Base-by-base conservation (phyloP, 2,113 vertebrate species). In the Heteronetta atricapilla region DNA sequence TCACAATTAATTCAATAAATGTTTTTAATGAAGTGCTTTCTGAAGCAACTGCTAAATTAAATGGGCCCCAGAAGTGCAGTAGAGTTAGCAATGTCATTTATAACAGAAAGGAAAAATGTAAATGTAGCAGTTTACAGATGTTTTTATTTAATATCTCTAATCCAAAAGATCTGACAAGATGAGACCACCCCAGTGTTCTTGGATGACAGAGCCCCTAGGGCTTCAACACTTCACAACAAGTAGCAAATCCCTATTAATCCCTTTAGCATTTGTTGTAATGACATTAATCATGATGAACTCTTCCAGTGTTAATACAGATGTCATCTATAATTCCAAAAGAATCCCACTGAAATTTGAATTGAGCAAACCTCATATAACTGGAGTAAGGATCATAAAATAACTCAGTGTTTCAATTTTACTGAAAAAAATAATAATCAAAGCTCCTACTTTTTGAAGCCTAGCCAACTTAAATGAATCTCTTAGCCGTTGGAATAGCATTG, bases 231-330 rank as follows among this genome's bases (percentile, higher is more conserved):
- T 94, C 2, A 42, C 90, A 90, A 94, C 88, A 96, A 97, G 94
- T 91, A 95, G 92, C 74, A 98, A 97, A 97, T 98, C 92, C 87
- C 93, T 95, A 94, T 96, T 96, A 98, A 98, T 97, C 96, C 83
- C 77, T 95, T 96, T 70, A 95, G 91, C 83, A 96, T 95, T 95
- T 92, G 69, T 84, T 94, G 74, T 95, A 97, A 97, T 89, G 95
- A 95, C 94, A 95, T 92, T 96, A 97, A 98, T 97, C 63, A 12
- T 74, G 85, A 94, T 95, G 88, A 94, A 95, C 69, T 92, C 78
- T 80, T 95, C 94, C 88, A 53, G 74, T 94, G 97, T 97, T 97
- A 97, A 96, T 96, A 90, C 3, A 7, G 77, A 96, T 93, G 88
- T 89, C 93, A 73, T 59, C 40, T 94, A 86, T 92, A 94, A 96